A percentile compares a stretch with the other conserved stretches of the same genome.
phyloP scores from a whole-genome alignment of 2,888 invertebrate species.

The Diadegma fenestrale region DNA sequence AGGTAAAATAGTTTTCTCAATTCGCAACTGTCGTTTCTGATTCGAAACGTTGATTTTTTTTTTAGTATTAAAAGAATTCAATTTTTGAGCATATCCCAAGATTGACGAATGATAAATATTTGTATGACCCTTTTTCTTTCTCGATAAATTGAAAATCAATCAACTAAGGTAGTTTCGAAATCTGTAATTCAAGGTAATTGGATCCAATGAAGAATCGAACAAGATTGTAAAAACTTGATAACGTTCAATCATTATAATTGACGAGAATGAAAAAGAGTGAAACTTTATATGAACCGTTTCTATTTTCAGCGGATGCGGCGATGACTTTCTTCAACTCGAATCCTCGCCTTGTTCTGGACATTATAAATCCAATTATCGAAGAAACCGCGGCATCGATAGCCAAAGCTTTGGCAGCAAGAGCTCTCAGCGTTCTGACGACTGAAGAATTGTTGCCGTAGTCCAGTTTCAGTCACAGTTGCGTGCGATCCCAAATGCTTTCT shows the following conservation, averaged over 20 bases:
- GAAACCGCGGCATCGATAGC: constrained; percentile 88
- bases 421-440: constrained; percentile 87
- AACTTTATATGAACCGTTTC: constrained; percentile 27
- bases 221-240: not conserved
- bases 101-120: not conserved
- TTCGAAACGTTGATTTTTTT: not conserved
- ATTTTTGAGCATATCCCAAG: not conserved
- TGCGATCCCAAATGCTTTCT: not conserved
- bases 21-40: not conserved
- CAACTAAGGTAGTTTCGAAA: not conserved
- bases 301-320: constrained; percentile 88
- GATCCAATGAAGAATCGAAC: not conserved
- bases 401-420: constrained; percentile 87
- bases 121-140: not conserved
- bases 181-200: not conserved
- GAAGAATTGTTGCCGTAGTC: constrained; percentile 86
- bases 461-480: not conserved
- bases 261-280: not conserved
- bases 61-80: not conserved
- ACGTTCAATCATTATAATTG: not conserved
- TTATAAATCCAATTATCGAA: constrained; percentile 89
- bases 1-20: constrained; percentile 71
- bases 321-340: constrained; percentile 90
- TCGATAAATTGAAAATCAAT: not conserved
- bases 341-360: constrained; percentile 88